A percentile compares a stretch with the other conserved stretches of the same genome.
Conservation (phyloP, 2,797 vertebrate genomes). For the Hoplostethus atlanticus region DNA sequence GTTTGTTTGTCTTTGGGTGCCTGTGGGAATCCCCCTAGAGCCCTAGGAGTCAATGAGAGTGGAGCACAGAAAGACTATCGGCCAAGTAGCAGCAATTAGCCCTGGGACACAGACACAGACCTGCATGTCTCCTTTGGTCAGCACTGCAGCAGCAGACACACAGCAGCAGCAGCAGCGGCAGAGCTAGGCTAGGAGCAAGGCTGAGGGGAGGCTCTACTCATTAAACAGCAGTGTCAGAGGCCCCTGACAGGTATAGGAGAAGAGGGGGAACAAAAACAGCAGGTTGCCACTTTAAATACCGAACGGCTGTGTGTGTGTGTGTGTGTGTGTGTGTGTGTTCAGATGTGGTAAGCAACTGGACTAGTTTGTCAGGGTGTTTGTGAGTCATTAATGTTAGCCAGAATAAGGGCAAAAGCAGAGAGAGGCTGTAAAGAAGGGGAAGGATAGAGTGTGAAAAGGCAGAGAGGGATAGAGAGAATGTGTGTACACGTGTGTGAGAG, state of each 20-base stretch:
- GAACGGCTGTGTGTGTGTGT: constrained; percentile 32
- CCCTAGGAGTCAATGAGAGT: constrained; percentile 76
- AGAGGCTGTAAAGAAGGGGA: neutral
- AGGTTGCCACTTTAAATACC: constrained; percentile 68
- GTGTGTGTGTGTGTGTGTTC: constrained; percentile 23
- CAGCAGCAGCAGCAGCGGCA: constrained; percentile 37
- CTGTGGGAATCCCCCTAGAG: constrained; percentile 71
- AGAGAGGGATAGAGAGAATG: neutral
- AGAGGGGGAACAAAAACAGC: constrained; percentile 55
- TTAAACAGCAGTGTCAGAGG: constrained; percentile 65
- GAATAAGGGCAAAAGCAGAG: constrained; percentile 16
- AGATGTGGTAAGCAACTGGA: constrained; percentile 29
- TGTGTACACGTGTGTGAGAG: neutral
- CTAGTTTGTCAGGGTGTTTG: constrained; percentile 27
- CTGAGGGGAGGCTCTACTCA: constrained; percentile 56
- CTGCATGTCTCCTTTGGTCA: constrained; percentile 72
- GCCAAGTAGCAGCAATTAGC: constrained; percentile 80
- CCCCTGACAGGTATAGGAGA: constrained; percentile 59
- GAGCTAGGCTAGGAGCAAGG: constrained; percentile 37
- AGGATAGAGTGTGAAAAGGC: constrained; percentile 11
- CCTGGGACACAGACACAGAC: constrained; percentile 64
- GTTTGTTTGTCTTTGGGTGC: constrained; percentile 83
- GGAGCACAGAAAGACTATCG: constrained; percentile 72
- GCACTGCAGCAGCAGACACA: constrained; percentile 49
- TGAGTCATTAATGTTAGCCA: constrained; percentile 47